Evolutionary conservation across 2,797 vertebrate genomes (phyloP), one percentile per base, ranked within the genome.

Genomic region (Pseudomugil gertrudae): DNA sequence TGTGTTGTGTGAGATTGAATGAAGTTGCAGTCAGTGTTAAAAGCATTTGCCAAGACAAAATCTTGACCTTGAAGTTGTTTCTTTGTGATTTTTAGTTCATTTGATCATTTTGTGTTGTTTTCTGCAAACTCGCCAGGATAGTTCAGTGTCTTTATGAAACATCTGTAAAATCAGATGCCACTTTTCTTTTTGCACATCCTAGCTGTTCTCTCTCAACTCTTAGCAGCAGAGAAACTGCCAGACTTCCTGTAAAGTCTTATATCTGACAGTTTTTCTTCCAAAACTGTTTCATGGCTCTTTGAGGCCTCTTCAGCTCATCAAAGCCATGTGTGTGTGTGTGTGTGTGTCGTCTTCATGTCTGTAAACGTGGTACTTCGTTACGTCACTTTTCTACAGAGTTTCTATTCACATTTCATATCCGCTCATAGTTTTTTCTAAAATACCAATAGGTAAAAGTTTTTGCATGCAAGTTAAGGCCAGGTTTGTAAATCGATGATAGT

Each of bases 11-110:
- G 78, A 70, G 54, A 47, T 79, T 57, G 63, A 81, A 69, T 76
- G 79, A 74, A 79, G 73, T 83, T 36, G 54, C 69, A 76, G 64
- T 40, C 76, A 80, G 87, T 87, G 80, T 87, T 87, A 40, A 72
- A 69, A 72, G 70, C 64, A 57, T 69, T 83, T 81, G 73, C 82
- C 74, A 83, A 84, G 74, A 78, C 17, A 45, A 61, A 74, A 74
- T 60, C 74, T 73, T 72, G 38, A 71, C 67, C 71, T 79, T 74
- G 35, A 45, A 54, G 38, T 9, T n/a, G n/a, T n/a, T n/a, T n/a
- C n/a, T n/a, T n/a, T n/a, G n/a, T n/a, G n/a, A n/a, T n/a, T n/a
- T n/a, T n/a, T n/a, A n/a, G n/a, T n/a, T n/a, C n/a, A n/a, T n/a
- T n/a, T n/a, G n/a, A n/a, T n/a, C n/a, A n/a, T n/a, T n/a, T n/a